These are phyloP conservation scores for Euschistus heros DNA, from an alignment of 1,140 invertebrate species.

Conservation along the genomic window DNA sequence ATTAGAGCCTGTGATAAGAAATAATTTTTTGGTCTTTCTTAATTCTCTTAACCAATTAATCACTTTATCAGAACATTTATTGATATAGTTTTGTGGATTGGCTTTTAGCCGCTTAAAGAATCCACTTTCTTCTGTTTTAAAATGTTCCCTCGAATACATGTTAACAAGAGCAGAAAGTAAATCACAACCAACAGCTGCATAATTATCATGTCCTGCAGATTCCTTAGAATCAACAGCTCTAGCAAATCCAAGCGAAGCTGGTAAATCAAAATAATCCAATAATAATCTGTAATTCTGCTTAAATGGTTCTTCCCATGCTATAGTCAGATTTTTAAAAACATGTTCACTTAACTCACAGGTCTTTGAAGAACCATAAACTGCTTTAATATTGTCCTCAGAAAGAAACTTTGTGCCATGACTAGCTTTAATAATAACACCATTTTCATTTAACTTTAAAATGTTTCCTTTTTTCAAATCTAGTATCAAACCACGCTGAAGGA, in stretches of 20 bases:
- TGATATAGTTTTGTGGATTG: conserved; percentile 51
- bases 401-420: conserved; percentile 58
- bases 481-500: conserved; percentile 62
- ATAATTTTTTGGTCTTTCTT: conserved; percentile 46
- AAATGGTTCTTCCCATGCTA: conserved; percentile 49
- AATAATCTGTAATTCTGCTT: conserved; percentile 50
- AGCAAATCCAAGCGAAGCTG: conserved; percentile 54
- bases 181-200: conserved; percentile 52
- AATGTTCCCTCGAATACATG: conserved; percentile 53
- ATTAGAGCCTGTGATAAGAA: conserved; percentile 67
- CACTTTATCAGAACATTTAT: conserved; percentile 45
- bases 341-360: conserved; percentile 46
- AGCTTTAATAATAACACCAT: conserved; percentile 52
- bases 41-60: conserved; percentile 51
- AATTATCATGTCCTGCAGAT: conserved; percentile 38
- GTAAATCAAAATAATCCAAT: conserved; percentile 68
- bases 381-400: conserved; percentile 44
- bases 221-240: conserved; percentile 60
- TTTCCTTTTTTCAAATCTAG: conserved; percentile 63
- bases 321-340: conserved; percentile 45
- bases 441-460: conserved; percentile 49
- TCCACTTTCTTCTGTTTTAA: conserved; percentile 41
- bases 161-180: conserved; percentile 47
- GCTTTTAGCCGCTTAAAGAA: conserved; percentile 53
- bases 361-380: conserved; percentile 39